These are phyloP conservation scores for Eupelmus urozonus DNA, from an alignment of 2,888 invertebrate species.

Conservation along the genomic window DNA sequence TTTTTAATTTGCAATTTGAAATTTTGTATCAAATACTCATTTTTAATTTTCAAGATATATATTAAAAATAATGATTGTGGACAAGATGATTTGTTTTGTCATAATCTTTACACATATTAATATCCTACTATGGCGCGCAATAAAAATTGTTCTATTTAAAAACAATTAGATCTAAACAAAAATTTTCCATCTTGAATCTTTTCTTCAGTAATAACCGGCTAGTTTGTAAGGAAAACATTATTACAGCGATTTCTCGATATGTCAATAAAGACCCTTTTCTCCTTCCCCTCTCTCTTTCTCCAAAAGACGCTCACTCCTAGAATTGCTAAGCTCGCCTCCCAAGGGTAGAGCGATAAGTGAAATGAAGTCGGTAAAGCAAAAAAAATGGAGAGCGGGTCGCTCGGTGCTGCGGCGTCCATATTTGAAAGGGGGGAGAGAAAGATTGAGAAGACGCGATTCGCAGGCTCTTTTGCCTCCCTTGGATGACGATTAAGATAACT, in stretches of 20 bases:
- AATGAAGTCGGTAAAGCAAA: constrained; percentile 56
- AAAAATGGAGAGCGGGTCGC: neutral
- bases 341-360: constrained; percentile 60
- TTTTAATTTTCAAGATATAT: too few relatives aligned
- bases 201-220: neutral
- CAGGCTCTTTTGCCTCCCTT: constrained; percentile 35
- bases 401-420: constrained; percentile 20
- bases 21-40: too few relatives aligned
- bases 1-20: too few relatives aligned
- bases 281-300: constrained; percentile 16
- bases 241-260: constrained; percentile 53
- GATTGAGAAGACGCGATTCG: constrained; percentile 48
- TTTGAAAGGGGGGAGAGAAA: constrained; percentile 36
- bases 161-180: neutral
- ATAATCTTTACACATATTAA: too few relatives aligned
- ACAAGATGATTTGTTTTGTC: too few relatives aligned
- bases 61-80: too few relatives aligned
- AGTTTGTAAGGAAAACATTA: constrained; percentile 40
- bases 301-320: neutral
- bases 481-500: constrained; percentile 56
- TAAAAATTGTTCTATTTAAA: too few relatives aligned
- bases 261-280: constrained; percentile 52
- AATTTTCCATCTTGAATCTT: neutral
- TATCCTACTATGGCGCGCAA: neutral
- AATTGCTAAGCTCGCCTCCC: constrained; percentile 49